Conservation (phyloP, 2,797 vertebrate species). For the Mus minutoides region DNA sequence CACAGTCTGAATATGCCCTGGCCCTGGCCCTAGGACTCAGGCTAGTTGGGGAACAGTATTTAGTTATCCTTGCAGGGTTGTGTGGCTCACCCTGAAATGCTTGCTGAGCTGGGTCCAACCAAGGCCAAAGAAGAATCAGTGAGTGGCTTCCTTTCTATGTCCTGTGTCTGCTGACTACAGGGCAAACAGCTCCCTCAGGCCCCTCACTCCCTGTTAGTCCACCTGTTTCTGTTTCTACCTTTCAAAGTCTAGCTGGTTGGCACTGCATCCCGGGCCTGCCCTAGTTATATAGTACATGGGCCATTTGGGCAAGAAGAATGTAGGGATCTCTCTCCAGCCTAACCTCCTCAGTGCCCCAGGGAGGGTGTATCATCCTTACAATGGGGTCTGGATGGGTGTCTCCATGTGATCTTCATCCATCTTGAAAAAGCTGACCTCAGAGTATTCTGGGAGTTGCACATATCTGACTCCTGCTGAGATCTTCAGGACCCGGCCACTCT, state of each 20-base stretch:
- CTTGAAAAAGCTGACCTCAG: slow-evolving; percentile 72
- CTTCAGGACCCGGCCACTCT: slow-evolving; percentile 80
- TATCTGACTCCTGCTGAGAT: slow-evolving; percentile 79
- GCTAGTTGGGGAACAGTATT: neutral
- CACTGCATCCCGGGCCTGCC: neutral
- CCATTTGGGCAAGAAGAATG: accelerated
- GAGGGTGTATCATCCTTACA: slow-evolving; percentile 35
- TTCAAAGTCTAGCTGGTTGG: neutral
- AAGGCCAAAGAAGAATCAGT: neutral
- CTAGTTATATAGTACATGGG: neutral
- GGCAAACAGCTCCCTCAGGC: neutral
- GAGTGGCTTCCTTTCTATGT: neutral
- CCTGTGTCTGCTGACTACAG: too few relatives aligned
- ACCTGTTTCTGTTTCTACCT: neutral
- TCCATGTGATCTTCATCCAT: slow-evolving; percentile 73
- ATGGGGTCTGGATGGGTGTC: slow-evolving; percentile 79
- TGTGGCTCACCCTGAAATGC: neutral
- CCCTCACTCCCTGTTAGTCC: neutral
- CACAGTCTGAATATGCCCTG: neutral
- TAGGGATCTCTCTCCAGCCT: neutral
- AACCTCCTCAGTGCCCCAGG: neutral
- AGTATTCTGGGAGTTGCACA: slow-evolving; percentile 50
- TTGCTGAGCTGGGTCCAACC: neutral
- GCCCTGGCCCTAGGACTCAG: neutral
- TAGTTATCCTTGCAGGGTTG: neutral